Evolutionary conservation across 2,113 vertebrate genomes (phyloP).

Genomic region (Callorhinus ursinus): DNA sequence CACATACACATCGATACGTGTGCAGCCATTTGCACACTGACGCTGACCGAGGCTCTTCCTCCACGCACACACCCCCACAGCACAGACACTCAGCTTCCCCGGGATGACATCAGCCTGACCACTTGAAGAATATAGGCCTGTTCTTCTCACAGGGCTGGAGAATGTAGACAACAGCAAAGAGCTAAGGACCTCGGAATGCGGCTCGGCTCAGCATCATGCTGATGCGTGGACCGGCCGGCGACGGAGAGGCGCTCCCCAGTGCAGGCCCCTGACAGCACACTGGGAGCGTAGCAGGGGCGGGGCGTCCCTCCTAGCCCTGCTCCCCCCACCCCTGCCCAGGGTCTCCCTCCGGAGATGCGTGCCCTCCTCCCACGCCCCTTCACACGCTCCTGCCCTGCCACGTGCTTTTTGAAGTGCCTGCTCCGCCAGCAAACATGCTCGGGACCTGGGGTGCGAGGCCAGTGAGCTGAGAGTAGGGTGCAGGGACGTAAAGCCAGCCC

Average conservation of each 20-base stretch:
- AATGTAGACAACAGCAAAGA: fast-evolving
- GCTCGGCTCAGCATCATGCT: not conserved
- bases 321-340: not conserved
- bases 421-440: not conserved
- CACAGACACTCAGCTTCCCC: not conserved
- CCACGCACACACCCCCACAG: not conserved
- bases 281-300: not conserved
- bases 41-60: not conserved
- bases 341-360: no score
- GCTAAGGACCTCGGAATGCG: not conserved
- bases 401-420: not conserved
- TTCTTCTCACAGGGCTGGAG: not conserved
- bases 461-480: not conserved
- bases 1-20: not conserved
- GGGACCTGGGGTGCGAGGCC: not conserved
- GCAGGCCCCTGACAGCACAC: not conserved
- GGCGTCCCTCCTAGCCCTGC: not conserved
- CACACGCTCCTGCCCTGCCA: not conserved
- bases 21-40: not conserved
- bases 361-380: not conserved
- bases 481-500: not conserved
- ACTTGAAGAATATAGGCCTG: not conserved
- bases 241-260: not conserved
- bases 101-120: not conserved
- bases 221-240: fast-evolving